Percentiles rank a stretch among this genome's conserved stretches.
phyloP scores from a whole-genome alignment of 2,888 invertebrate genomes.

The Drosophila peninsularis region DNA sequence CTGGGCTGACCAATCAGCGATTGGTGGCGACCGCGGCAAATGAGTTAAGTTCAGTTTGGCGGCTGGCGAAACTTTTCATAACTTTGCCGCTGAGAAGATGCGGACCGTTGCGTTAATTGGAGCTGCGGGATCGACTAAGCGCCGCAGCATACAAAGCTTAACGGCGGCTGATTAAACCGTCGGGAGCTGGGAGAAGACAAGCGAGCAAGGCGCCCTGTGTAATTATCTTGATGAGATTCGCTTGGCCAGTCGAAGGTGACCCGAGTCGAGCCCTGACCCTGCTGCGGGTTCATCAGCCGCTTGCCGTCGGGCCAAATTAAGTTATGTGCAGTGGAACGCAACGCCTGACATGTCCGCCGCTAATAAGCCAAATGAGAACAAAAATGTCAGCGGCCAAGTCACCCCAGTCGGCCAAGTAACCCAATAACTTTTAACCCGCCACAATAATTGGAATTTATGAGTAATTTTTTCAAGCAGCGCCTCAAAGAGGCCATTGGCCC shows the following conservation, averaged over 20 bases:
- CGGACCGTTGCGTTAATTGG: conserved; percentile 65
- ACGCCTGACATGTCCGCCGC: conserved; percentile 62
- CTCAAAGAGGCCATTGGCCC: conserved; percentile 33
- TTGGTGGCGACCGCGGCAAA: conserved; percentile 66
- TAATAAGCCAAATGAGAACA: conserved; percentile 65
- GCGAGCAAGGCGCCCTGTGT: conserved; percentile 35
- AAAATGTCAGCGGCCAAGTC: conserved; percentile 61
- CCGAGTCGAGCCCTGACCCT: conserved; percentile 17
- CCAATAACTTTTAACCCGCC: conserved; percentile 70
- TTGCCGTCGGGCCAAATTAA: conserved; percentile 49
- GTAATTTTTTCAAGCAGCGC: conserved; percentile 36
- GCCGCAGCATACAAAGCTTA: conserved; percentile 58
- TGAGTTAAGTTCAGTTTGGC: conserved; percentile 74
- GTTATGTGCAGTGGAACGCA: conserved; percentile 52
- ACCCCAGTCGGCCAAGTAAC: conserved; percentile 62
- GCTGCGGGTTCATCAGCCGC: conserved; percentile 53
- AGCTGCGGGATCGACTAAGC: conserved; percentile 58
- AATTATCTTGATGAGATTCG: conserved; percentile 74
- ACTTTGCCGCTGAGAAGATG: conserved; percentile 53
- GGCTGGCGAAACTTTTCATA: conserved; percentile 66
- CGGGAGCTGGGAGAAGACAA: conserved; percentile 42
- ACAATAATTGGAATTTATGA: conserved; percentile 78
- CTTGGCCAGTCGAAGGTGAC: conserved; percentile 43
- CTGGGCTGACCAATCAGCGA: conserved; percentile 54
- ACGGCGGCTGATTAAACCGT: conserved; percentile 67